phyloP scores from a whole-genome alignment of 2,113 vertebrate genomes.

The Ardeotis arabs region DNA sequence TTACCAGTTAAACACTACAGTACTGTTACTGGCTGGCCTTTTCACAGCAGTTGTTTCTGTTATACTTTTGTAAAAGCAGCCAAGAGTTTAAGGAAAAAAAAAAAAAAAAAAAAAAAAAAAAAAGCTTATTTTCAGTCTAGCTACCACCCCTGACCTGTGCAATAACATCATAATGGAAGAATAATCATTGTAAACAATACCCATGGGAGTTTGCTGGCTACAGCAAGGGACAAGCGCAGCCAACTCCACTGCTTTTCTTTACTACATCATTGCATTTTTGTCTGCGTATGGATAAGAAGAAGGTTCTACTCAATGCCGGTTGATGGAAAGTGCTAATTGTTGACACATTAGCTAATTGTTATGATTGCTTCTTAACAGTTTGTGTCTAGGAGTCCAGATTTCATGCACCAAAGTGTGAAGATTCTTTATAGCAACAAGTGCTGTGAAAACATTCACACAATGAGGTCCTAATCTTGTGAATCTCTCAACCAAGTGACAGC shows the following conservation, averaged over 20 bases:
- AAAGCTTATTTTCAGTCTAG: conserved; percentile 76
- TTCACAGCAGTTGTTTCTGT: conserved; percentile 70
- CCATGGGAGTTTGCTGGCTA: conserved; percentile 76
- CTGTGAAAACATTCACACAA: conserved; percentile 85
- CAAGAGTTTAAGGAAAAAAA: conserved; percentile 57
- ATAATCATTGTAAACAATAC: conserved; percentile 84
- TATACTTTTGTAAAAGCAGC: conserved; percentile 73
- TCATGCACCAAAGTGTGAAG: conserved; percentile 82
- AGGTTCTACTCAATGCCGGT: conserved; percentile 77
- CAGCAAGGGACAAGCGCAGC: conserved; percentile 57
- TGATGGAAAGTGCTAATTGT: conserved; percentile 83
- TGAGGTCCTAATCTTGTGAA: conserved; percentile 78
- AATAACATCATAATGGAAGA: conserved; percentile 85
- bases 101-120: not conserved
- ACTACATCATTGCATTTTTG: conserved; percentile 85
- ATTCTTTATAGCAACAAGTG: conserved; percentile 81
- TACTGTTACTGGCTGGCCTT: conserved; percentile 75
- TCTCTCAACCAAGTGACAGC: conserved; percentile 75
- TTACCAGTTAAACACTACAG: conserved; percentile 80
- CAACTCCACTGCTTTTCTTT: conserved; percentile 81
- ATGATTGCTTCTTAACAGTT: conserved; percentile 86
- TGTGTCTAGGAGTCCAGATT: conserved; percentile 80
- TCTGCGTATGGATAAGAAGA: conserved; percentile 83
- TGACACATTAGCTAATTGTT: conserved; percentile 88
- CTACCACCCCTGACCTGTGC: conserved; percentile 70